Conservation (phyloP, 2,888 invertebrate genomes). For the Gasteruption jaculator region DNA sequence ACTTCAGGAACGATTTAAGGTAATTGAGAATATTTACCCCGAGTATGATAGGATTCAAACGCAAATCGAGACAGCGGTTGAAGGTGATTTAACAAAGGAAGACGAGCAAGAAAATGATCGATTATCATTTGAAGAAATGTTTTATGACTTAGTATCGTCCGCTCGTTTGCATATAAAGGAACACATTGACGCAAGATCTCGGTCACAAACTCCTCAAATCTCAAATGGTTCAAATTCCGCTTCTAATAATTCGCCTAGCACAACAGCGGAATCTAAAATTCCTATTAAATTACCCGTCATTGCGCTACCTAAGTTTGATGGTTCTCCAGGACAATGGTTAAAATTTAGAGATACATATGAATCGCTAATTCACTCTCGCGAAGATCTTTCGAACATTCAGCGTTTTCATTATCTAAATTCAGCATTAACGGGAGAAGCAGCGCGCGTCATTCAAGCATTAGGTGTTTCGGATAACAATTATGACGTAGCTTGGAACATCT, state of each 20-base stretch:
- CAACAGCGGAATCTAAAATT: not conserved
- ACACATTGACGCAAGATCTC: too few relatives aligned
- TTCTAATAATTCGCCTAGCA: not conserved
- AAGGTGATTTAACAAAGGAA: not conserved
- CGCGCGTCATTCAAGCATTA: slow-evolving; percentile 12
- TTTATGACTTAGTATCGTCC: slow-evolving; percentile 2
- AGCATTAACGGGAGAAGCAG: slow-evolving; percentile 12
- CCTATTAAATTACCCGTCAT: slow-evolving; percentile 13
- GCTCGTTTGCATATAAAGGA: too few relatives aligned
- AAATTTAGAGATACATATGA: slow-evolving; percentile 16
- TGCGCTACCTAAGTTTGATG: slow-evolving; percentile 14
- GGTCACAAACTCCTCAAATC: not conserved
- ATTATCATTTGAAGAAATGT: slow-evolving; percentile 1
- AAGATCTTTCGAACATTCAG: slow-evolving; percentile 12
- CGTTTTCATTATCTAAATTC: slow-evolving; percentile 18
- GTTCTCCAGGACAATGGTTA: slow-evolving; percentile 16
- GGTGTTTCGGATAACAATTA: slow-evolving; percentile 14
- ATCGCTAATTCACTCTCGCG: slow-evolving; percentile 11
- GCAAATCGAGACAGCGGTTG: not conserved
- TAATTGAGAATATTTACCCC: not conserved
- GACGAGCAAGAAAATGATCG: slow-evolving; percentile 5
- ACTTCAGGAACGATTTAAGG: slow-evolving; percentile 2
- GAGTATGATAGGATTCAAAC: slow-evolving; percentile 4
- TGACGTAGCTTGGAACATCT: slow-evolving; percentile 5
- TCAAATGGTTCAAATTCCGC: too few relatives aligned